These are phyloP conservation scores for Pyrocephalus nanus DNA, from an alignment of 2,797 vertebrate genomes.

Conservation along the genomic window DNA sequence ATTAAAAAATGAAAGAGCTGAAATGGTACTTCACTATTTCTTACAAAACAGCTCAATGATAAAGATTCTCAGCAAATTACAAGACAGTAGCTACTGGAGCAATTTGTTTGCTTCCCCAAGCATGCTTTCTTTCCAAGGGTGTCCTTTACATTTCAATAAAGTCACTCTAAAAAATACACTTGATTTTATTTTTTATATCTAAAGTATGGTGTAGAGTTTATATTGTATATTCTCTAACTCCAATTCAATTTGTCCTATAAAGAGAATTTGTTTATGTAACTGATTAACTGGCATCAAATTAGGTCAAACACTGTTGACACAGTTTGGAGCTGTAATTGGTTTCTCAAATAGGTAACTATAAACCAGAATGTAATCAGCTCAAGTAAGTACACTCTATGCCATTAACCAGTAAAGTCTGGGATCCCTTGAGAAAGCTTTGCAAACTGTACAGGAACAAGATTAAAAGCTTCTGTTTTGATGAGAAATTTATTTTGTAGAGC, in stretches of 20 bases:
- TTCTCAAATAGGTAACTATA: slow-evolving; percentile 55
- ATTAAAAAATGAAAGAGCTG: neutral
- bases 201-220: neutral
- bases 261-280: slow-evolving; percentile 9
- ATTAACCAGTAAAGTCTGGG: neutral
- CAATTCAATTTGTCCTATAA: neutral
- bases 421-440: slow-evolving; percentile 11
- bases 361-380: slow-evolving; percentile 29
- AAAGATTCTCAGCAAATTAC: neutral
- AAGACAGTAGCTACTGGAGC: neutral
- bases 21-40: neutral
- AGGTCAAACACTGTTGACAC: slow-evolving; percentile 45
- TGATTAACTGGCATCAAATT: slow-evolving; percentile 41
- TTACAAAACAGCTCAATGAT: neutral
- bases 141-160: neutral
- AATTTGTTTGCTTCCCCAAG: neutral
- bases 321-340: slow-evolving; percentile 44
- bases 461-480: slow-evolving; percentile 3
- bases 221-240: neutral
- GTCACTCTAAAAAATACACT: neutral
- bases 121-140: neutral
- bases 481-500: neutral
- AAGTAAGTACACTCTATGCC: neutral
- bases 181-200: neutral
- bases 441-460: neutral